These are phyloP conservation scores for Shargacucullia verbasci DNA, from an alignment of 2,888 invertebrate genomes.

Conservation along the genomic window DNA sequence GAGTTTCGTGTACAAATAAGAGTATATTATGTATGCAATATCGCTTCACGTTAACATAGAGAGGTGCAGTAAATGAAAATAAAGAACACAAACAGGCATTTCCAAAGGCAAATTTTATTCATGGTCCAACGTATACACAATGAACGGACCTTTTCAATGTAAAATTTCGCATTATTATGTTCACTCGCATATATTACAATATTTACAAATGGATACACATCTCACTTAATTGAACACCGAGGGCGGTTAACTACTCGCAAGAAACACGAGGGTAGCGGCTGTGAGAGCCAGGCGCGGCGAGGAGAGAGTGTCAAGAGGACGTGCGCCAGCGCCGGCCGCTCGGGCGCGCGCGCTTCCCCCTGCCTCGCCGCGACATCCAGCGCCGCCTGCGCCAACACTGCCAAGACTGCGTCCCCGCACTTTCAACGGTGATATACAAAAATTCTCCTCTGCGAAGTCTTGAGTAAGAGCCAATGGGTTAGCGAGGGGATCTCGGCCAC, in stretches of 20 bases:
- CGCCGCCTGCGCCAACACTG: constrained; percentile 77
- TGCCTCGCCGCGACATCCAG: constrained; percentile 80
- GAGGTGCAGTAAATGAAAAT: constrained; percentile 3
- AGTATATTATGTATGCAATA: constrained; percentile 6
- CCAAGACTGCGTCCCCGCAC: constrained; percentile 94
- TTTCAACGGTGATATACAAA: constrained; percentile 95
- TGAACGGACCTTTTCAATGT: constrained; percentile 88
- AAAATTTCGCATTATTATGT: constrained; percentile 85
- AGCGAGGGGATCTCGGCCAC: constrained; percentile 93
- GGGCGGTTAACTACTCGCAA: constrained; percentile 81
- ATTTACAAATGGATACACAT: constrained; percentile 84
- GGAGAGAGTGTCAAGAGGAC: constrained; percentile 58
- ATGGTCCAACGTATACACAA: constrained; percentile 88
- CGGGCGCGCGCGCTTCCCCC: constrained; percentile 78
- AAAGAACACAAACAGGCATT: constrained; percentile 59
- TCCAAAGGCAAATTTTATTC: constrained; percentile 88
- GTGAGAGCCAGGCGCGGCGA: constrained; percentile 68
- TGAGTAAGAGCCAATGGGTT: constrained; percentile 92
- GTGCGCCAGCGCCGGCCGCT: constrained; percentile 68
- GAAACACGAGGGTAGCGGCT: constrained; percentile 74
- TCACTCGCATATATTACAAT: constrained; percentile 84
- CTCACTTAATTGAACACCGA: constrained; percentile 80
- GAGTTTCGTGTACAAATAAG: constrained; percentile 18
- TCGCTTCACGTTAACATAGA: too few relatives aligned
- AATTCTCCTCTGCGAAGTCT: constrained; percentile 93